Percentiles rank a stretch among this genome's conserved stretches.
Conservation (phyloP, 1,140 invertebrate species). For the Daktulosphaira vitifoliae region DNA sequence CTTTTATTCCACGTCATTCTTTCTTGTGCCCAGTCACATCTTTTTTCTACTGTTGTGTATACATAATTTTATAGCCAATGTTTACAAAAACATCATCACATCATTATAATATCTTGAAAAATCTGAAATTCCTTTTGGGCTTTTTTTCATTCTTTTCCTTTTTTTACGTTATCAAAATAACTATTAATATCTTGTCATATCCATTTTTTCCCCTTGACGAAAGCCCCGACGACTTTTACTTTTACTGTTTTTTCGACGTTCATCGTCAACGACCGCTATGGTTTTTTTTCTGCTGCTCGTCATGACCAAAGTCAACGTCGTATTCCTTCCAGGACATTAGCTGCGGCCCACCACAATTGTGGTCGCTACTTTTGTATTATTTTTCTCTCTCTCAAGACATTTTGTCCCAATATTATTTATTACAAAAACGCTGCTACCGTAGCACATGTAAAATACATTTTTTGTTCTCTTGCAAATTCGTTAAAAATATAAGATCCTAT, state of each 20-base stretch:
- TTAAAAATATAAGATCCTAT: too few relatives aligned
- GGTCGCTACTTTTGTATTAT: conserved; percentile 29
- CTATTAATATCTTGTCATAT: conserved; percentile 34
- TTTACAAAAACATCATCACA: background rate
- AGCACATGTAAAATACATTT: background rate
- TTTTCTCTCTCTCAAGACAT: conserved; percentile 30
- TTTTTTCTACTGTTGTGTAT: too few relatives aligned
- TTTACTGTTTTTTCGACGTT: background rate
- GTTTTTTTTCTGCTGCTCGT: conserved; percentile 5
- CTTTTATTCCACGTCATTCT: too few relatives aligned
- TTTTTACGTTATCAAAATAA: conserved; percentile 22
- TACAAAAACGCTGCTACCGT: background rate
- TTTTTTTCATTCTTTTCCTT: conserved; percentile 7
- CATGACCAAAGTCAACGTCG: background rate
- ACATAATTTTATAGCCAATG: too few relatives aligned
- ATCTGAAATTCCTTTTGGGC: conserved; percentile 18
- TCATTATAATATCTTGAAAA: conserved; percentile 29
- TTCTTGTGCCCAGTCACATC: too few relatives aligned
- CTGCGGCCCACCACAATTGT: conserved; percentile 13
- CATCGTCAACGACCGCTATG: conserved; percentile 1
- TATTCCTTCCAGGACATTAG: conserved; percentile 34
- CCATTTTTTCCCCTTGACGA: conserved; percentile 30
- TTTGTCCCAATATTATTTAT: conserved; percentile 25
- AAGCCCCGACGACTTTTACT: conserved; percentile 29
- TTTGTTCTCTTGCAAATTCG: conserved; percentile 22